phyloP scores from a whole-genome alignment of 2,113 vertebrate species.

The Dendrocopos noguchii region DNA sequence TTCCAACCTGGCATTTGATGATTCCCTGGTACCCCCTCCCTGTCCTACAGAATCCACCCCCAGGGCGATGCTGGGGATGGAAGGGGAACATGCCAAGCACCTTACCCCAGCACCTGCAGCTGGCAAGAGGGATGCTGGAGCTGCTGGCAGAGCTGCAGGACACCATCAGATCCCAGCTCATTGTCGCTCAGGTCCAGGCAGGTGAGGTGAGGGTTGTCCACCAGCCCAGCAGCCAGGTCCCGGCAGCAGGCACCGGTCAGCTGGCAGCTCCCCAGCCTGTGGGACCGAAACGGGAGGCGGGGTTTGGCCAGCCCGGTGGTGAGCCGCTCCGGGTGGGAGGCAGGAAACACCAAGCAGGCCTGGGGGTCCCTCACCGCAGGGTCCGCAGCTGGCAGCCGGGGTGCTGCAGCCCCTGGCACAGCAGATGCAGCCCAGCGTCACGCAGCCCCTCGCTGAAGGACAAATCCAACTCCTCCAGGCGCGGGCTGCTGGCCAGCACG shows the following conservation, averaged over 20 bases:
- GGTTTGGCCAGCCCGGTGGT: rapidly evolving
- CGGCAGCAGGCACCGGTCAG: not conserved
- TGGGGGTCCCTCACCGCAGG: not conserved
- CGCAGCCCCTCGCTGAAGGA: slow-evolving; percentile 21
- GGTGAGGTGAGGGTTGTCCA: not conserved
- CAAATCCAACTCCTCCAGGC: slow-evolving; percentile 40
- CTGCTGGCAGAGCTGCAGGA: slow-evolving; percentile 30
- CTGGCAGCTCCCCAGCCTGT: slow-evolving; percentile 31
- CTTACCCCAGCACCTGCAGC: not conserved
- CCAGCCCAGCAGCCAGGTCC: not conserved
- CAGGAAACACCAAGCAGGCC: rapidly evolving
- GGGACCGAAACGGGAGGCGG: rapidly evolving
- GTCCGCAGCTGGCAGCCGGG: not conserved
- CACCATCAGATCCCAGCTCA: rapidly evolving
- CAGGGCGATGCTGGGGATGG: rapidly evolving
- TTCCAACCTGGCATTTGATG: not conserved
- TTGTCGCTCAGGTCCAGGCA: slow-evolving; percentile 34
- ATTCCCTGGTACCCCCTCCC: not conserved
- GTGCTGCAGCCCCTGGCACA: not conserved
- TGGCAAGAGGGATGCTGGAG: not conserved
- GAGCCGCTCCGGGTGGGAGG: not conserved
- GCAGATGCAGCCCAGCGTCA: not conserved
- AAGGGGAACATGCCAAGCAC: rapidly evolving
- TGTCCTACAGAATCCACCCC: rapidly evolving
- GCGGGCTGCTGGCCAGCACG: not conserved